Percentiles rank a stretch among this genome's conserved stretches.
These are phyloP conservation scores for Heliconius himera DNA, from an alignment of 1,140 invertebrate genomes.

Conservation along the genomic window DNA sequence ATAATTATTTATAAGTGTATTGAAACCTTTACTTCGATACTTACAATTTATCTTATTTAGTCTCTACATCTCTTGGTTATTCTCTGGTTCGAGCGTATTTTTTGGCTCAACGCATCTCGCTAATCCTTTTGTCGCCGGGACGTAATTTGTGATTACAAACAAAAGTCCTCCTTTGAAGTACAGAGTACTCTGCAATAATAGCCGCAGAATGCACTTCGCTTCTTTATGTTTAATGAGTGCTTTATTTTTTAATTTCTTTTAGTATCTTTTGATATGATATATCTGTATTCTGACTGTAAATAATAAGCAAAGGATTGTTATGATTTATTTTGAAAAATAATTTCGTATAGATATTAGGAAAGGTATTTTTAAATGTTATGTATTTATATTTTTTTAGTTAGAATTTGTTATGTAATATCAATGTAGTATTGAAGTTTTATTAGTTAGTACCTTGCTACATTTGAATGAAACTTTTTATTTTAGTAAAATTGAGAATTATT, in stretches of 20 bases:
- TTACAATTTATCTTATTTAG: conserved; percentile 28
- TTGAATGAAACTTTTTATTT: too few species aligned
- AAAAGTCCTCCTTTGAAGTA: conserved; percentile 43
- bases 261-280: not conserved
- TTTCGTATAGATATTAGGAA: too few species aligned
- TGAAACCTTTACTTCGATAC: conserved; percentile 60
- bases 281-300: not conserved
- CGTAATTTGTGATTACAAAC: conserved; percentile 47
- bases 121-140: conserved; percentile 43
- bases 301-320: not conserved
- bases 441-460: too few species aligned
- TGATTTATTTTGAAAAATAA: not conserved
- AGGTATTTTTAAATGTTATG: too few species aligned
- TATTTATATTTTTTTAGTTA: too few species aligned
- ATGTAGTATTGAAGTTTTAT: too few species aligned
- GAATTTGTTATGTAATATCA: too few species aligned
- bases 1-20: not conserved
- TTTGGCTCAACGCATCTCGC: conserved; percentile 41
- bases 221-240: conserved; percentile 37
- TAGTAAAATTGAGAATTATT: too few species aligned
- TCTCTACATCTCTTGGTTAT: conserved; percentile 13
- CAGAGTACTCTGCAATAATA: conserved; percentile 23
- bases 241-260: not conserved
- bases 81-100: conserved; percentile 45
- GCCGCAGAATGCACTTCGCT: conserved; percentile 14